phyloP scores from a whole-genome alignment of 2,113 vertebrate species.

The Perccottus glenii region DNA sequence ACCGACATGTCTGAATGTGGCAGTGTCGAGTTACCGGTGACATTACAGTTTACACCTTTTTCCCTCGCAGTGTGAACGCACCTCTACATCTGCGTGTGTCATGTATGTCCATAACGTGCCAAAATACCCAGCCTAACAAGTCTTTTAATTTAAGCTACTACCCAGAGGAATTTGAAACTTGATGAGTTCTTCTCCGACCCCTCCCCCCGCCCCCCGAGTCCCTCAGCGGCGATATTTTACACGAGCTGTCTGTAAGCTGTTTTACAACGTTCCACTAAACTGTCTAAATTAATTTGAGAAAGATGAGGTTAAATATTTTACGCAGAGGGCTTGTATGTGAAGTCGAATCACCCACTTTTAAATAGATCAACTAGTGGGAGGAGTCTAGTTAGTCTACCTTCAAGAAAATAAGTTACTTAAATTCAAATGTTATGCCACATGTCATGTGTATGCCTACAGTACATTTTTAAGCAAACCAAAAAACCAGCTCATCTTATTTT shows the following conservation, averaged over 20 bases:
- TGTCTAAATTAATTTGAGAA: slow-evolving; percentile 37
- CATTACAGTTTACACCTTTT: slow-evolving; percentile 25
- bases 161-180: slow-evolving; percentile 50
- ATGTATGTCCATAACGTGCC: slow-evolving; percentile 13
- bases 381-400: neutral
- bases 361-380: neutral
- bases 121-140: slow-evolving; percentile 51
- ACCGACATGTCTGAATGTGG: slow-evolving; percentile 30
- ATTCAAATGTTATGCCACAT: neutral
- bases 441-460: too few species aligned
- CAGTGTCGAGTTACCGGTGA: slow-evolving; percentile 43
- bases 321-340: slow-evolving; percentile 19
- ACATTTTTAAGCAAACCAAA: too few species aligned
- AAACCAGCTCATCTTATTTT: too few species aligned
- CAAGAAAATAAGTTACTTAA: neutral
- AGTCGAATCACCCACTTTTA: neutral
- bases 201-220: neutral
- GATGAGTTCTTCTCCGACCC: slow-evolving; percentile 43
- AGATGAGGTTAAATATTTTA: slow-evolving; percentile 38
- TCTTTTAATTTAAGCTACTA: slow-evolving; percentile 53
- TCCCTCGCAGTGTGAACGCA: slow-evolving; percentile 1
- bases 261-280: slow-evolving; percentile 22
- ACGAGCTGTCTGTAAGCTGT: slow-evolving; percentile 39
- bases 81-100: slow-evolving; percentile 24
- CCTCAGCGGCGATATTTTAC: slow-evolving; percentile 44